Base-by-base conservation (phyloP, 2,888 invertebrate genomes). In the Campaea margaritaria region DNA sequence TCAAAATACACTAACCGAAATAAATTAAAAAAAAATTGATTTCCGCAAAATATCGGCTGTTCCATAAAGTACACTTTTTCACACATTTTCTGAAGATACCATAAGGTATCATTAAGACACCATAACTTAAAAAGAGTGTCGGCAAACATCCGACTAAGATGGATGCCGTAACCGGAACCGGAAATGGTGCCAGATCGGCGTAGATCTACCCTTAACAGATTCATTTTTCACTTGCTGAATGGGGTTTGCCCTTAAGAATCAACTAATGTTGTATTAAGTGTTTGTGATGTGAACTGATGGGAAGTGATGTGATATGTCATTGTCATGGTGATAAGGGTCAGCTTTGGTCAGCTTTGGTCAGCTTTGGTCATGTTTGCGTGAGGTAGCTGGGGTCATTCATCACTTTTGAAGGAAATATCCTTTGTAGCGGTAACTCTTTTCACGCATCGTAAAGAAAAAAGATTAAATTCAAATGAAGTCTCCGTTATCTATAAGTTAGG, bases 81-180 rank as follows among this genome's bases (percentile, higher is more conserved):
- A 38, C 46, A 67, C 51, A 56, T 38, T 49, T 49, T 44, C 34
- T 14, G 49, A 53, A 50, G 43, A 60, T 50, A 65, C 58, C 42
- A 62, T 58, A 61, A 59, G 61, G 39, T 13, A 75, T 76, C 79
- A 81, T 77, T 79, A 77, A 68, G 62, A 67, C 72, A 71, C 76
- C 75, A 80, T 76, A 75, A 83, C 80, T 88, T 87, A 83, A 85
- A 79, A 85, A 83, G 83, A 85, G 89, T 86, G 89, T 87, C 85
- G 78, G 50, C 72, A 75, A 72, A 82, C 82, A 79, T 86, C 86
- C 85, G 87, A 88, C 85, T 83, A 80, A 87, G 89, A 89, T 89
- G 83, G 87, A 89, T 89, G 82, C 81, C 53, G 49, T 13, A 16
- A 46, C 69, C 83, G 89, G 86, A 89, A 84, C 38, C 75, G 89